Conservation (phyloP, 2,113 vertebrate genomes). For the Cyrtonyx montezumae region DNA sequence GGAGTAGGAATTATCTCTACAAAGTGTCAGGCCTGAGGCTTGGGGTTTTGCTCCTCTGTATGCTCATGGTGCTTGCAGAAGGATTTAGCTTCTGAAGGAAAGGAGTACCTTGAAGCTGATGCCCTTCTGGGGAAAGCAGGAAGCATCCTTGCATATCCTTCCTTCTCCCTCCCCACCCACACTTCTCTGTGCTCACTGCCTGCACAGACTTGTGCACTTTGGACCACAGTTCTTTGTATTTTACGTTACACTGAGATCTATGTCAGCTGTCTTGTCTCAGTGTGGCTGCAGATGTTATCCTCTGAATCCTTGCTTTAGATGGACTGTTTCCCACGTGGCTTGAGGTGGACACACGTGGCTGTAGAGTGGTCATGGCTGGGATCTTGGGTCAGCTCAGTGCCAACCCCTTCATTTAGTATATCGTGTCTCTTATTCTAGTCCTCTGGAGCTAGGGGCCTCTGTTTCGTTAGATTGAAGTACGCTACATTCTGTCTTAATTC, state of each 20-base stretch:
- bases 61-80: not conserved
- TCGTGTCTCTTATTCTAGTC: not conserved
- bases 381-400: not conserved
- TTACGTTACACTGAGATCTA: fast-evolving
- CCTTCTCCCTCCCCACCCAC: fast-evolving
- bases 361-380: not conserved
- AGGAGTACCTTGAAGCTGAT: not conserved
- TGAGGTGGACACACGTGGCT: fast-evolving
- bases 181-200: not conserved
- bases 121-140: not conserved
- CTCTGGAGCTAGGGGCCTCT: not conserved
- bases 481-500: not conserved
- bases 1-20: not conserved
- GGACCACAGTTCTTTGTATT: not conserved
- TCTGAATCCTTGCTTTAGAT: not conserved
- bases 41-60: not conserved
- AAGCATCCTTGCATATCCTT: not conserved
- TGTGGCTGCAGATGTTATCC: fast-evolving
- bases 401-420: not conserved
- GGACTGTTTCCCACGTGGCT: not conserved
- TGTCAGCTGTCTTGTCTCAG: fast-evolving
- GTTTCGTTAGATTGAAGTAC: not conserved
- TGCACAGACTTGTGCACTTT: fast-evolving
- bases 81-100: not conserved
- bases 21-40: not conserved